Evolutionary conservation across 1,140 invertebrate genomes (phyloP).

Genomic region (Limonius californicus): DNA sequence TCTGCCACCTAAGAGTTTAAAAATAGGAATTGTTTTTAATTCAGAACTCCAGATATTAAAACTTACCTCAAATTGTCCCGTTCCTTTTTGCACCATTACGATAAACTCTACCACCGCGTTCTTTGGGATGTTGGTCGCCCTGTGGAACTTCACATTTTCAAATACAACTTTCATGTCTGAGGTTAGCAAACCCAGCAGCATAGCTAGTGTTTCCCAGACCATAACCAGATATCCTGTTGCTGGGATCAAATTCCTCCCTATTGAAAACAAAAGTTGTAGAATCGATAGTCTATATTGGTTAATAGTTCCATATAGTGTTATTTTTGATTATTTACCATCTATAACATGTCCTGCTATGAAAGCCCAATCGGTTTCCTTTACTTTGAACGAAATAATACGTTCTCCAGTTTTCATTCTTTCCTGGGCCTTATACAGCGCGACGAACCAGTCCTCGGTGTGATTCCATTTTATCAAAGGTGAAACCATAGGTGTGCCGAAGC

Average conservation of each 20-base stretch:
- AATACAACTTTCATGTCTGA: constrained; percentile 78
- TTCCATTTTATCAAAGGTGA: constrained; percentile 62
- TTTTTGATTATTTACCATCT: constrained; percentile 60
- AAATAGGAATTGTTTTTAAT: too few relatives aligned
- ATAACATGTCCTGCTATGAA: constrained; percentile 83
- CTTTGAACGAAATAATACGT: constrained; percentile 52
- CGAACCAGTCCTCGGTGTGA: constrained; percentile 51
- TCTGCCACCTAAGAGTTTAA: not conserved
- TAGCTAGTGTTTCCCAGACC: constrained; percentile 84
- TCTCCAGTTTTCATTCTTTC: constrained; percentile 57
- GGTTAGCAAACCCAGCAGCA: constrained; percentile 64
- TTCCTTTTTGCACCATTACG: constrained; percentile 77
- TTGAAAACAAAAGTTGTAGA: too few relatives aligned
- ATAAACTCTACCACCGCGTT: constrained; percentile 68
- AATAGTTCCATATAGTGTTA: not conserved
- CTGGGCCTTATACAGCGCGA: constrained; percentile 33
- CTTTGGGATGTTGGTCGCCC: constrained; percentile 76
- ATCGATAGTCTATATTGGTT: not conserved
- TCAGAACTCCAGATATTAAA: too few relatives aligned
- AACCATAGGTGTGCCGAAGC: constrained; percentile 59
- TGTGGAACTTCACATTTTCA: constrained; percentile 78
- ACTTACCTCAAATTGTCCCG: constrained; percentile 71
- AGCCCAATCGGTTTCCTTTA: constrained; percentile 65
- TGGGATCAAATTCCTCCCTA: constrained; percentile 79
- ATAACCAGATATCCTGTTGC: constrained; percentile 83